Conservation (phyloP, 2,113 vertebrate genomes). For the Labeo rohita region DNA sequence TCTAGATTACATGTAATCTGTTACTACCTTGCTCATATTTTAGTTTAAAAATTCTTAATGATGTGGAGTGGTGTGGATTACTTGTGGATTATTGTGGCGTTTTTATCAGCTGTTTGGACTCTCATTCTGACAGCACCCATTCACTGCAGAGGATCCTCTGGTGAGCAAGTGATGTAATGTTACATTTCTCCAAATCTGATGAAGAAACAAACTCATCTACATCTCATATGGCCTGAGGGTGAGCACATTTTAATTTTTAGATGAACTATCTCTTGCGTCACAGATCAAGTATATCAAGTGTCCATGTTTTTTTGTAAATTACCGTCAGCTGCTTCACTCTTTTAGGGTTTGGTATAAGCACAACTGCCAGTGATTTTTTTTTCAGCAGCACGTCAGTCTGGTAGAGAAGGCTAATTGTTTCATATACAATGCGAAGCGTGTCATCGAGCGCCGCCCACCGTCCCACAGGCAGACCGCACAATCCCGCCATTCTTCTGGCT, state of each 20-base stretch:
- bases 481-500: conserved; percentile 70
- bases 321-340: neutral
- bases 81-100: too few relatives aligned
- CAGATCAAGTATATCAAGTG: neutral
- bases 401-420: conserved; percentile 63
- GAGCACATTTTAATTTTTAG: neutral
- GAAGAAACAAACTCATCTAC: neutral
- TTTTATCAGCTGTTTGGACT: neutral
- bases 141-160: neutral
- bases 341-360: neutral
- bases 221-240: neutral
- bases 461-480: conserved; percentile 68
- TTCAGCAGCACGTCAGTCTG: conserved; percentile 22
- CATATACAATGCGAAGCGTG: conserved; percentile 71
- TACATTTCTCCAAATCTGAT: neutral
- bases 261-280: neutral
- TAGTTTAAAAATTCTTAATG: neutral
- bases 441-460: conserved; percentile 65
- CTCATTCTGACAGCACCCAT: neutral
- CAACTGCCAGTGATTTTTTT: neutral
- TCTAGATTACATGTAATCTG: too few relatives aligned
- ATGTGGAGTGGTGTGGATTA: neutral
- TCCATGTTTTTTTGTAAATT: neutral
- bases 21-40: neutral
- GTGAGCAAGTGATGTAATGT: neutral